Percentiles rank a stretch among this genome's conserved stretches.
phyloP scores from a whole-genome alignment of 2,113 vertebrate genomes.

The Platichthys flesus region DNA sequence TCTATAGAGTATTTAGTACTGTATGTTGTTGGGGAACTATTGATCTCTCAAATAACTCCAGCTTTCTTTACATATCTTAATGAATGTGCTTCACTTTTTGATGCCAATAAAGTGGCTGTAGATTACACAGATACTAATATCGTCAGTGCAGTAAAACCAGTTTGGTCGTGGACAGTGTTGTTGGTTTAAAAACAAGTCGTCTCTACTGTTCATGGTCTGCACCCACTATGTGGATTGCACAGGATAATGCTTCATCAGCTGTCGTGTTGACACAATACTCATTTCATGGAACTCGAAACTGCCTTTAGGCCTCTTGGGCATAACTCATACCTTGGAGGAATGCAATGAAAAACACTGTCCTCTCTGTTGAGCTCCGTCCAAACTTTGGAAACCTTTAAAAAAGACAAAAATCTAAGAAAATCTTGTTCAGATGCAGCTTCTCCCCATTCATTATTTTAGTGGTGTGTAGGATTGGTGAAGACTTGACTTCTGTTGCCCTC shows the following conservation, averaged over 20 bases:
- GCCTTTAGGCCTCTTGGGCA: neutral
- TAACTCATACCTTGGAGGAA: neutral
- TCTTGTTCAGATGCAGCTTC: neutral
- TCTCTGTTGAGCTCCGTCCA: no score
- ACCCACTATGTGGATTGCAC: neutral
- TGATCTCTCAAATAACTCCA: neutral
- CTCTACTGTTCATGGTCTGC: neutral
- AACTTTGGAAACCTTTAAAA: neutral
- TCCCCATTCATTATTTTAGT: no score
- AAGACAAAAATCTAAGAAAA: neutral
- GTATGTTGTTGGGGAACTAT: neutral
- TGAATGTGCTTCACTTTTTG: neutral
- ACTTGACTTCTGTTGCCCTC: slow-evolving; percentile 58
- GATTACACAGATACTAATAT: neutral
- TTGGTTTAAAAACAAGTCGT: neutral
- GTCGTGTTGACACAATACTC: neutral
- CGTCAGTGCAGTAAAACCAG: neutral
- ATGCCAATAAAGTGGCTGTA: neutral
- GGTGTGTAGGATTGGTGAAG: slow-evolving; percentile 3
- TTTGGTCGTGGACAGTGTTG: no score
- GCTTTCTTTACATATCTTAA: neutral
- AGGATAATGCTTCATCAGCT: neutral
- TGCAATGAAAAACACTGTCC: neutral
- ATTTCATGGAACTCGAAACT: neutral
- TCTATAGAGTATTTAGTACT: no score